phyloP scores from a whole-genome alignment of 2,113 vertebrate genomes.

The chimpanzee (Pan troglodytes) region NHGRI_mPanTro3-v2.1_pri NC_072422.2:14587501-14588000 shows the following conservation, averaged over 20 bases:
- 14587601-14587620: background rate
- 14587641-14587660: accelerated
- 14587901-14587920: accelerated
- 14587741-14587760: background rate
- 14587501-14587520: no score
- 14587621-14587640: accelerated
- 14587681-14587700: accelerated
- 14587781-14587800: accelerated
- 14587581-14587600: no score
- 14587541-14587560: background rate
- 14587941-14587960: background rate
- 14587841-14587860: background rate
- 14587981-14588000: accelerated
- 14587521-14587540: background rate
- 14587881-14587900: accelerated
- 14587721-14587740: accelerated
- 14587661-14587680: accelerated
- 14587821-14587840: background rate
- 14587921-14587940: background rate
- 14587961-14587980: background rate
- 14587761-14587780: background rate
- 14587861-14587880: background rate
- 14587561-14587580: no score
- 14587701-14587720: background rate
- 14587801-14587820: background rate